Evolutionary conservation across 2,797 vertebrate species (phyloP).

Genomic region (Coilia nasus): DNA sequence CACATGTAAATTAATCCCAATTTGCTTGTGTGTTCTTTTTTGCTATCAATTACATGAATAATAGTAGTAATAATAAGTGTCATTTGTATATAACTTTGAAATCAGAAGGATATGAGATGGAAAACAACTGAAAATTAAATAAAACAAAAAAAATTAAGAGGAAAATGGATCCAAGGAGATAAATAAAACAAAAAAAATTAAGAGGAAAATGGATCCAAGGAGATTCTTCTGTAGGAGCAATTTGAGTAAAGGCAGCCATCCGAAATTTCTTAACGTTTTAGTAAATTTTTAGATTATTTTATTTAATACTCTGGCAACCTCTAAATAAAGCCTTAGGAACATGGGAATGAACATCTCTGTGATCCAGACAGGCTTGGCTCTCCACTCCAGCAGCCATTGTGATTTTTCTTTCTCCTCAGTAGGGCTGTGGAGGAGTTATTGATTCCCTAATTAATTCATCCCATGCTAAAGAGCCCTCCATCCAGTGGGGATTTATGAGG

Average conservation of each 20-base stretch:
- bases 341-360: neutral
- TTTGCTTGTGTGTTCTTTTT: neutral
- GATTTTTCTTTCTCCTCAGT: neutral
- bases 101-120: no score
- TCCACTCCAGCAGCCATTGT: neutral
- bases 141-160: no score
- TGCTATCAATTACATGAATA: neutral
- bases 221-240: no score
- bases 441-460: conserved; percentile 38
- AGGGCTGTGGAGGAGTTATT: conserved; percentile 19
- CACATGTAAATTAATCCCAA: neutral
- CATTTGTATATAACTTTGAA: no score
- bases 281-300: neutral
- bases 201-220: no score
- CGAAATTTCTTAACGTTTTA: no score
- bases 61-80: no score
- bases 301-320: neutral
- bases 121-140: no score
- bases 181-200: no score
- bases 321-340: neutral
- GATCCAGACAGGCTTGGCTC: neutral
- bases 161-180: no score
- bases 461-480: conserved; percentile 12
- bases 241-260: no score
- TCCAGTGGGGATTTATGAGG: conserved; percentile 29